Percentiles rank a stretch among this genome's conserved stretches.
These are phyloP conservation scores for Baccha elongata DNA, from an alignment of 2,888 invertebrate species.

Conservation along the genomic window DNA sequence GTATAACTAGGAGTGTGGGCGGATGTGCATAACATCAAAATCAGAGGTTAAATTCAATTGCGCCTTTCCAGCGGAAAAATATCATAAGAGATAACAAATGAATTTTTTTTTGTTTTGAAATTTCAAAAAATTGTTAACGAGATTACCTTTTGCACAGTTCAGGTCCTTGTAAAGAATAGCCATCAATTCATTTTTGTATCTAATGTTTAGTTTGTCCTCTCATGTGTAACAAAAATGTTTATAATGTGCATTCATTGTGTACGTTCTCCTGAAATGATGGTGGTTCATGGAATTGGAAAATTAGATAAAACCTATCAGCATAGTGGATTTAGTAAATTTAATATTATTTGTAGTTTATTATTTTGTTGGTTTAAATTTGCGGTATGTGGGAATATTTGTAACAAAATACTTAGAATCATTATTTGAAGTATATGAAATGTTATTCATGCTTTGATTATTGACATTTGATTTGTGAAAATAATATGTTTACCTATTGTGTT, in stretches of 20 bases:
- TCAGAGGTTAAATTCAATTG: too few relatives aligned
- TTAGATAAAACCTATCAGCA: constrained; percentile 28
- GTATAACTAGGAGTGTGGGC: constrained; percentile 3
- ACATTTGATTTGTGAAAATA: not conserved
- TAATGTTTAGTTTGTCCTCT: constrained; percentile 31
- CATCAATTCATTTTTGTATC: not conserved
- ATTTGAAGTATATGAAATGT: not conserved
- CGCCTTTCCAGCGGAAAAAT: too few relatives aligned
- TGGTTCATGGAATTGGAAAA: constrained; percentile 31
- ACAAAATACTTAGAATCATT: not conserved
- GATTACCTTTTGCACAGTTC: not conserved
- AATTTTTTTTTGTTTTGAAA: constrained; percentile 6
- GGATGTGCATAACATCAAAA: constrained; percentile 54
- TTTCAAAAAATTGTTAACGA: constrained; percentile 13
- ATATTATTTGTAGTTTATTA: constrained; percentile 13
- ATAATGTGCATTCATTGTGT: constrained; percentile 15
- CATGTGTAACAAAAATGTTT: constrained; percentile 1
- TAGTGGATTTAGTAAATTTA: not conserved
- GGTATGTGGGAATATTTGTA: not conserved
- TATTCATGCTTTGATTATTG: not conserved
- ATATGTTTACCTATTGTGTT: not conserved
- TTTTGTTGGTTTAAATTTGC: not conserved
- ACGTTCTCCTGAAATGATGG: not conserved
- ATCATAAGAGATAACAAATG: too few relatives aligned
- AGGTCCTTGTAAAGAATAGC: not conserved